Conservation (phyloP, 2,888 invertebrate genomes). For the Phania funesta region DNA sequence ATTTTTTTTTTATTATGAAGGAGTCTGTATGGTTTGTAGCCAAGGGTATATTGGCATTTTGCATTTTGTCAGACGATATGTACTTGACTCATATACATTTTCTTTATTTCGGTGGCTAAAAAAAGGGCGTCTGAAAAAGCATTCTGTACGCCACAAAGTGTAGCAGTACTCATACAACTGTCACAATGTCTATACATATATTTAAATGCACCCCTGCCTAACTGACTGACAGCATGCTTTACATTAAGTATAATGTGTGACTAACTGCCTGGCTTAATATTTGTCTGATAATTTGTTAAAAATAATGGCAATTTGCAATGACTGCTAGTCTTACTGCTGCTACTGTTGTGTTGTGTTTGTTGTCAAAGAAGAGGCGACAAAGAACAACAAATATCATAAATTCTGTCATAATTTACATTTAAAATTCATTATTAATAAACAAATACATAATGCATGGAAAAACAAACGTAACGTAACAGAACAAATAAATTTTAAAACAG, state of each 20-base stretch:
- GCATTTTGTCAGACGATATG: too few relatives aligned
- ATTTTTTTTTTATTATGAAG: too few relatives aligned
- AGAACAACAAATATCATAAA: constrained; percentile 34
- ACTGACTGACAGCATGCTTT: neutral
- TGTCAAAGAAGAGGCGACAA: neutral
- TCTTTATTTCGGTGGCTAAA: too few relatives aligned
- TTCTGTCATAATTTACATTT: constrained; percentile 65
- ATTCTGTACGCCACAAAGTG: too few relatives aligned
- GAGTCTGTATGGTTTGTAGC: too few relatives aligned
- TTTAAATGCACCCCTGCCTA: neutral
- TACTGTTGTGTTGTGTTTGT: neutral
- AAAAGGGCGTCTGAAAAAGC: too few relatives aligned
- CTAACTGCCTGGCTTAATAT: constrained; percentile 37
- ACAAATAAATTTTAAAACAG: constrained; percentile 45
- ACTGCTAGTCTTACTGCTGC: neutral
- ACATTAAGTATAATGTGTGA: neutral
- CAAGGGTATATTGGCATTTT: too few relatives aligned
- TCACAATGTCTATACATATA: neutral
- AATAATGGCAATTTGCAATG: constrained; percentile 38
- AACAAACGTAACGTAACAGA: constrained; percentile 51
- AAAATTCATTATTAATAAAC: constrained; percentile 66
- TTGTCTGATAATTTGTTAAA: constrained; percentile 50
- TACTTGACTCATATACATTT: too few relatives aligned
- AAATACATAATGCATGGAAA: constrained; percentile 64
- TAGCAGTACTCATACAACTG: neutral